Conservation (phyloP, 2,113 vertebrate genomes). For the Larimichthys polyactis region DNA sequence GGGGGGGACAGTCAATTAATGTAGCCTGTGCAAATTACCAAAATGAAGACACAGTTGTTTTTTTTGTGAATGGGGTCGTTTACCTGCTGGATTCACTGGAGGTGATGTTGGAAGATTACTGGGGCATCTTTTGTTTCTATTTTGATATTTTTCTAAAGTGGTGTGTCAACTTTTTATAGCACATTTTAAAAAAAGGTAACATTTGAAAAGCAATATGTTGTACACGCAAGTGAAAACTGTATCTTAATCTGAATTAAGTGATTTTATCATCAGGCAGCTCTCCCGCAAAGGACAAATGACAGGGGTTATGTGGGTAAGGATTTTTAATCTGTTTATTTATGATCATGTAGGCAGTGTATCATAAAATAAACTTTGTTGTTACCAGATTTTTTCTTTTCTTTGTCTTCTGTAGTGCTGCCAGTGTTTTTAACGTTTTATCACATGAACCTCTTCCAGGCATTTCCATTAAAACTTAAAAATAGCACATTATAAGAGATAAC, state of each 20-base stretch:
- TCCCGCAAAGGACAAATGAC: conserved; percentile 64
- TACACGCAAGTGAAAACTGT: conserved; percentile 52
- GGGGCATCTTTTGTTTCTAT: conserved; percentile 60
- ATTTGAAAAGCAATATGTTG: conserved; percentile 69
- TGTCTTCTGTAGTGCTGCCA: conserved; percentile 17
- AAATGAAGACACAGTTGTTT: conserved; percentile 32
- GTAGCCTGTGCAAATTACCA: conserved; percentile 49
- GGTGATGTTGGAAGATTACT: conserved; percentile 34
- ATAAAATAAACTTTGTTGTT: conserved; percentile 79
- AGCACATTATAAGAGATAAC: too few relatives aligned
- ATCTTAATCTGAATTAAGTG: conserved; percentile 59
- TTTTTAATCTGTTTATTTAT: conserved; percentile 81
- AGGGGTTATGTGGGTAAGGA: conserved; percentile 80
- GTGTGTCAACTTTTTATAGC: conserved; percentile 69
- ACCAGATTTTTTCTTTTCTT: conserved; percentile 5
- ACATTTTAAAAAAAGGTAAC: conserved; percentile 46
- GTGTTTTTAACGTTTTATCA: background rate
- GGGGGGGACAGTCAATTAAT: background rate
- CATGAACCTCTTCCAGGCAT: too few relatives aligned
- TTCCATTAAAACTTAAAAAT: too few relatives aligned
- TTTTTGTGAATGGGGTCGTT: background rate
- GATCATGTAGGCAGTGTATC: conserved; percentile 77
- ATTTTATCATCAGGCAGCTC: conserved; percentile 71
- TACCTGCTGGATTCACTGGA: background rate
- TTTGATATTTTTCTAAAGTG: conserved; percentile 82